Conservation (phyloP, 2,888 invertebrate genomes). For the Himalopsyche anomala region DNA sequence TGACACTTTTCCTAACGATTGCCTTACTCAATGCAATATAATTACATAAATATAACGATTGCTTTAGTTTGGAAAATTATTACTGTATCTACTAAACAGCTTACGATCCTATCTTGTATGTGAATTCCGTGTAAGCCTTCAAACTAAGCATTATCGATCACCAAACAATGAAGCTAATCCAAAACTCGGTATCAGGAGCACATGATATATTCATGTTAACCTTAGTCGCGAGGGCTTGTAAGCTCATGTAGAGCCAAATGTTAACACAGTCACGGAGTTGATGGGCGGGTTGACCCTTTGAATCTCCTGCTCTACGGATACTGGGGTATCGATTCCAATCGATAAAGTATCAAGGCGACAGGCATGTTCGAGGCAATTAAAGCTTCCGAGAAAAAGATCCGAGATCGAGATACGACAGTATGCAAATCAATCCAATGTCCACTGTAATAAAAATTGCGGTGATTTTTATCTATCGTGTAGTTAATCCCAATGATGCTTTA, state of each 20-base stretch:
- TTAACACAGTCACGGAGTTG: constrained; percentile 41
- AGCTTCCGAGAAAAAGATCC: constrained; percentile 37
- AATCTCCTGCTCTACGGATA: constrained; percentile 14
- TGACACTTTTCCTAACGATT: background rate
- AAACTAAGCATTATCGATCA: constrained; percentile 32
- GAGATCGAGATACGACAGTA: constrained; percentile 17
- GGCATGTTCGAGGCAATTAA: constrained; percentile 31
- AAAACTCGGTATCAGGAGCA: constrained; percentile 15
- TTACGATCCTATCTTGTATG: constrained; percentile 3
- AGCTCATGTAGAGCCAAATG: constrained; percentile 38
- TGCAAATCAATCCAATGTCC: constrained; percentile 27
- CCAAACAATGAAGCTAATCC: constrained; percentile 30
- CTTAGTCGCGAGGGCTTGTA: constrained; percentile 15
- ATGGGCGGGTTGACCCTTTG: constrained; percentile 40
- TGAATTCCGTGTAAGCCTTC: background rate
- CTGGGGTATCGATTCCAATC: constrained; percentile 26
- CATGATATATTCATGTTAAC: constrained; percentile 31
- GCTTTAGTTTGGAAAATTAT: background rate
- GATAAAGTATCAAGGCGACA: constrained; percentile 44
- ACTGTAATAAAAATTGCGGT: constrained; percentile 11
- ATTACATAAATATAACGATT: background rate
- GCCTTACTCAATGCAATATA: no score
- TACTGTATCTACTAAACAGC: background rate
- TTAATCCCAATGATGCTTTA: background rate
- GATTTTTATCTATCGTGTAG: background rate